phyloP scores from a whole-genome alignment of 2,888 invertebrate species.

The Platycheirus albimanus region DNA sequence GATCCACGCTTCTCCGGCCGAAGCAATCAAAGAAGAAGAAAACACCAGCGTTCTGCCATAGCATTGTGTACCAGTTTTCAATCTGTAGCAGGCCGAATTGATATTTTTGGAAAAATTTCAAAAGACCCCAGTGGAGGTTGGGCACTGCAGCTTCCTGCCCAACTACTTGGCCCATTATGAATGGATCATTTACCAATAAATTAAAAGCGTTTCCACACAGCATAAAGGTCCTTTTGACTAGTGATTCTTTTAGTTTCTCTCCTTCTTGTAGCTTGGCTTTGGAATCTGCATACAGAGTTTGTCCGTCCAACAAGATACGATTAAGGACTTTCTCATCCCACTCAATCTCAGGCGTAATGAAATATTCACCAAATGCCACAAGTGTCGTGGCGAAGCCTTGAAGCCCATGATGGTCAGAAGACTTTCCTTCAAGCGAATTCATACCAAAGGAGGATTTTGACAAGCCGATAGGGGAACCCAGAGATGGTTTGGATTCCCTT shows the following conservation, averaged over 20 bases:
- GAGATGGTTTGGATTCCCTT: background rate
- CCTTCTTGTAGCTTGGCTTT: slow-evolving; percentile 60
- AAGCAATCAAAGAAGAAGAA: slow-evolving; percentile 80
- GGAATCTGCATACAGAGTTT: slow-evolving; percentile 76
- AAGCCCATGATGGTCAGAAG: slow-evolving; percentile 66
- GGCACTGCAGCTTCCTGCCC: slow-evolving; percentile 57
- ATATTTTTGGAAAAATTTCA: slow-evolving; percentile 76
- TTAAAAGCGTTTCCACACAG: slow-evolving; percentile 78
- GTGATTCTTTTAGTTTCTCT: slow-evolving; percentile 75
- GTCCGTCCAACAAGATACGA: slow-evolving; percentile 78
- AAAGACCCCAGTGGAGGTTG: slow-evolving; percentile 74
- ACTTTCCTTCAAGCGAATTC: slow-evolving; percentile 61
- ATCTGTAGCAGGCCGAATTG: slow-evolving; percentile 77
- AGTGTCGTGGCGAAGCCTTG: slow-evolving; percentile 78
- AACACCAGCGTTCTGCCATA: slow-evolving; percentile 78
- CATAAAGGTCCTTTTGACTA: slow-evolving; percentile 77
- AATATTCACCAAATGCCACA: slow-evolving; percentile 79
- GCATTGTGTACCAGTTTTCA: slow-evolving; percentile 77
- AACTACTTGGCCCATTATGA: slow-evolving; percentile 63
- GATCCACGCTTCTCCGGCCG: slow-evolving; percentile 77
- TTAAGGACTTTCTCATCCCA: slow-evolving; percentile 79
- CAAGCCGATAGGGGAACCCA: slow-evolving; percentile 78
- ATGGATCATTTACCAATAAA: slow-evolving; percentile 76
- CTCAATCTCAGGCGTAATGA: slow-evolving; percentile 78
- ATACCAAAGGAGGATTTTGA: slow-evolving; percentile 72